These are phyloP conservation scores for Excalfactoria chinensis DNA, from an alignment of 2,113 vertebrate species.

Conservation along the genomic window DNA sequence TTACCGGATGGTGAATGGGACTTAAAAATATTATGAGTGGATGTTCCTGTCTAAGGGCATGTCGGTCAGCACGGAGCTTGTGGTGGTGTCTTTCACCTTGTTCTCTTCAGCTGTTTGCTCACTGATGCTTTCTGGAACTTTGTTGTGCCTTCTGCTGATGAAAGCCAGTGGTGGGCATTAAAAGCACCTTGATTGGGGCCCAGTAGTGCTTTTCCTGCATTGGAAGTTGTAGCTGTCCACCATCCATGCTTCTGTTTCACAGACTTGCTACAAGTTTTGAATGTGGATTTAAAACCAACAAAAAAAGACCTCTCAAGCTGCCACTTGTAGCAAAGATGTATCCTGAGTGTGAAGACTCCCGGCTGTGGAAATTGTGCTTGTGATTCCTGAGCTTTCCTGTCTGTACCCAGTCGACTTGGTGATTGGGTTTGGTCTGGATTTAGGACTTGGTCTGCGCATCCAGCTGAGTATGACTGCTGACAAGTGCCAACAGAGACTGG, in stretches of 20 bases:
- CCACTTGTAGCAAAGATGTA: slow-evolving; percentile 53
- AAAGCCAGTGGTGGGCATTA: slow-evolving; percentile 62
- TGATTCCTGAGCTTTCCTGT: slow-evolving; percentile 67
- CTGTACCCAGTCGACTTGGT: background rate
- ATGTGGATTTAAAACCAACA: background rate
- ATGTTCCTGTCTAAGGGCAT: slow-evolving; percentile 37
- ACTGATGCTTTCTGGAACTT: slow-evolving; percentile 72
- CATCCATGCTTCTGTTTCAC: background rate
- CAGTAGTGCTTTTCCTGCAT: slow-evolving; percentile 34
- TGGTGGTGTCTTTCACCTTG: slow-evolving; percentile 44
- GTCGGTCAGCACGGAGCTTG: slow-evolving; percentile 10
- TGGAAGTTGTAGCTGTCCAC: slow-evolving; percentile 44
- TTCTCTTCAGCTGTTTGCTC: slow-evolving; percentile 69
- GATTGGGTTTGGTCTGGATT: slow-evolving; percentile 72
- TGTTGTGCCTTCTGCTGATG: slow-evolving; percentile 63
- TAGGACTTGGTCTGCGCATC: slow-evolving; percentile 52
- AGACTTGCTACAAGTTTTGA: slow-evolving; percentile 65
- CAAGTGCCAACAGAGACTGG: slow-evolving; percentile 47
- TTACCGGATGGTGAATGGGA: slow-evolving; percentile 43
- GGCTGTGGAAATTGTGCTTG: slow-evolving; percentile 67
- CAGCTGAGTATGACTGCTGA: background rate
- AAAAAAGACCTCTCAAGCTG: background rate
- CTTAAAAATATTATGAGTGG: background rate
- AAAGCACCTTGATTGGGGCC: slow-evolving; percentile 22
- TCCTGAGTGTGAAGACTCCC: slow-evolving; percentile 73